Evolutionary conservation across 2,797 vertebrate species (phyloP).

Genomic region (Esox masquinongy): DNA sequence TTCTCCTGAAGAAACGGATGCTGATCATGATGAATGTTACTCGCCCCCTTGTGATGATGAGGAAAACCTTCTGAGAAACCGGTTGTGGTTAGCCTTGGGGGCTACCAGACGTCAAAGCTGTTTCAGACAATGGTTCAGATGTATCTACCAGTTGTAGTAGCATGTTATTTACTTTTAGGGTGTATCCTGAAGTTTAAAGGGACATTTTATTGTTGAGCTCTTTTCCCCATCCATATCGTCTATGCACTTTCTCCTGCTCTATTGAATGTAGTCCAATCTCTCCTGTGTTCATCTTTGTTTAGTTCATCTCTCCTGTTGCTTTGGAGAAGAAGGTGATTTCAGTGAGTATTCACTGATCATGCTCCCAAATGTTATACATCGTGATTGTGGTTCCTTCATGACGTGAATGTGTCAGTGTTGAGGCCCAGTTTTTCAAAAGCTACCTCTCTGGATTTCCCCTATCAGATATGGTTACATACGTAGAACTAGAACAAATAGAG

Average conservation of each 20-base stretch:
- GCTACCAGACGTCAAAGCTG: background rate
- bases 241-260: constrained; percentile 27
- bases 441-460: no score
- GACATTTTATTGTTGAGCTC: background rate
- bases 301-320: constrained; percentile 86
- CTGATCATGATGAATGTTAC: background rate
- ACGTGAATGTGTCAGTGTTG: constrained; percentile 49
- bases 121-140: background rate
- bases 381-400: constrained; percentile 56
- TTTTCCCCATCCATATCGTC: constrained; percentile 10
- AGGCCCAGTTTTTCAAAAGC: constrained; percentile 17
- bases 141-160: background rate
- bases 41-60: background rate
- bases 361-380: constrained; percentile 41
- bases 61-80: background rate
- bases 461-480: no score
- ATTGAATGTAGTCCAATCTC: constrained; percentile 67
- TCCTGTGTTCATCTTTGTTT: constrained; percentile 76
- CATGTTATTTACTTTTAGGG: no score
- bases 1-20: no score
- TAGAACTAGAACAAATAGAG: no score
- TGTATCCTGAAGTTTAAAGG: background rate
- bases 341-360: constrained; percentile 81
- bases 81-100: background rate
- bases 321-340: constrained; percentile 84